These are phyloP conservation scores for Spermophilus dauricus DNA, from an alignment of 2,113 vertebrate species.

Conservation along the genomic window DNA sequence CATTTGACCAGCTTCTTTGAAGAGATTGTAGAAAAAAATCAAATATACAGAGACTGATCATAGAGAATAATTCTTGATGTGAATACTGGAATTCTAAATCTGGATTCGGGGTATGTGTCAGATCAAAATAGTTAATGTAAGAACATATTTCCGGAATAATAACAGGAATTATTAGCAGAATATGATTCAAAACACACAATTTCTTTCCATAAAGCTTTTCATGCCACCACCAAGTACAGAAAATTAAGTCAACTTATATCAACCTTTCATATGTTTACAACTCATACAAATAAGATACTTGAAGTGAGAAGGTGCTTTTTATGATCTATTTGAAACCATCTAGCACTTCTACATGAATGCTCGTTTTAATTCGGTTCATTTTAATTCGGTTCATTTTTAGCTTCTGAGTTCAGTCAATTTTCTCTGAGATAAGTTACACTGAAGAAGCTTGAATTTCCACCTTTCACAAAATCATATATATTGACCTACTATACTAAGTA, in stretches of 20 bases:
- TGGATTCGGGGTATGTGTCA: neutral
- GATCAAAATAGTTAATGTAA: neutral
- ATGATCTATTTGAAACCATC: conserved; percentile 26
- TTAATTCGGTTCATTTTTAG: conserved; percentile 14
- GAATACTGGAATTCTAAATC: neutral
- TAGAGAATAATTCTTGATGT: neutral
- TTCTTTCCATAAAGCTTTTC: neutral
- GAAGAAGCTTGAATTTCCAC: conserved; percentile 5
- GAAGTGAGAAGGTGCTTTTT: conserved; percentile 9
- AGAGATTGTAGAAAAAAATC: conserved; percentile 6
- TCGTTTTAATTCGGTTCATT: conserved; percentile 19
- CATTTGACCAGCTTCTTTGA: conserved; percentile 15
- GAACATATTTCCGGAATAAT: conserved; percentile 17
- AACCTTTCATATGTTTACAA: neutral
- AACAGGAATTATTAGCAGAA: conserved; percentile 31
- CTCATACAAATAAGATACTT: neutral
- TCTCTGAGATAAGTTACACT: conserved; percentile 22
- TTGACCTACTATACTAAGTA: neutral
- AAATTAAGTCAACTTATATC: conserved; percentile 49
- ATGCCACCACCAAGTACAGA: neutral
- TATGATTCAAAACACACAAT: conserved; percentile 17
- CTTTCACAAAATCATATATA: conserved; percentile 44
- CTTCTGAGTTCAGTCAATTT: neutral
- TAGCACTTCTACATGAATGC: neutral
- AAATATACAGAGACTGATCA: neutral